phyloP scores from a whole-genome alignment of 2,888 invertebrate genomes.

The Stramonita haemastoma region DNA sequence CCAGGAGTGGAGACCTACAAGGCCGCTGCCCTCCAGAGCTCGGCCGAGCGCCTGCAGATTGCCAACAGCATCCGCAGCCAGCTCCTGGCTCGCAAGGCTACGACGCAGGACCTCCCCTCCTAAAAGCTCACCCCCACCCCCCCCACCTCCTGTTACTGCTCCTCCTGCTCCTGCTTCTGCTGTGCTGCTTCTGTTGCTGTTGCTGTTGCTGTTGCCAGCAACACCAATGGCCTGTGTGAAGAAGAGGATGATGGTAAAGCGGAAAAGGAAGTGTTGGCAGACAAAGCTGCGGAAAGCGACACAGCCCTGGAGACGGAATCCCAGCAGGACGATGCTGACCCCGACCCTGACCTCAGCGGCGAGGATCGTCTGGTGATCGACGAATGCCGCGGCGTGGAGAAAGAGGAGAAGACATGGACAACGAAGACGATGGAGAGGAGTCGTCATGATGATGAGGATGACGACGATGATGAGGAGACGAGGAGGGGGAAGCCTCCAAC shows the following conservation, averaged over 20 bases:
- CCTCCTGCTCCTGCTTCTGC: slow-evolving; percentile 33
- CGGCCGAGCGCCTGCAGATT: slow-evolving; percentile 25
- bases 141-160: slow-evolving; percentile 27
- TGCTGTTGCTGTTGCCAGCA: not conserved
- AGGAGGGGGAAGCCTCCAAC: not conserved
- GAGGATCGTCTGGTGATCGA: slow-evolving; percentile 40
- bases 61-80: slow-evolving; percentile 37
- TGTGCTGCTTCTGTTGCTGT: no score
- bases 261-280: not conserved
- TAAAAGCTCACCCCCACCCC: slow-evolving; percentile 39
- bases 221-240: not conserved
- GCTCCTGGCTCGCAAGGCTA: slow-evolving; percentile 25
- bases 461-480: slow-evolving; percentile 22
- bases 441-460: slow-evolving; percentile 22
- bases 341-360: slow-evolving; percentile 30
- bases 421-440: slow-evolving; percentile 30
- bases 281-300: slow-evolving; percentile 6
- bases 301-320: slow-evolving; percentile 16
- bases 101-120: slow-evolving; percentile 25
- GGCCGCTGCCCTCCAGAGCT: not conserved
- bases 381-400: slow-evolving; percentile 1
- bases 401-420: slow-evolving; percentile 40
- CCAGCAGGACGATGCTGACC: slow-evolving; percentile 29
- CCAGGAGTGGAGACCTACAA: not conserved
- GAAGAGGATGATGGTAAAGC: not conserved